phyloP scores from a whole-genome alignment of 2,797 vertebrate species.

The Tiaroga cobitis region DNA sequence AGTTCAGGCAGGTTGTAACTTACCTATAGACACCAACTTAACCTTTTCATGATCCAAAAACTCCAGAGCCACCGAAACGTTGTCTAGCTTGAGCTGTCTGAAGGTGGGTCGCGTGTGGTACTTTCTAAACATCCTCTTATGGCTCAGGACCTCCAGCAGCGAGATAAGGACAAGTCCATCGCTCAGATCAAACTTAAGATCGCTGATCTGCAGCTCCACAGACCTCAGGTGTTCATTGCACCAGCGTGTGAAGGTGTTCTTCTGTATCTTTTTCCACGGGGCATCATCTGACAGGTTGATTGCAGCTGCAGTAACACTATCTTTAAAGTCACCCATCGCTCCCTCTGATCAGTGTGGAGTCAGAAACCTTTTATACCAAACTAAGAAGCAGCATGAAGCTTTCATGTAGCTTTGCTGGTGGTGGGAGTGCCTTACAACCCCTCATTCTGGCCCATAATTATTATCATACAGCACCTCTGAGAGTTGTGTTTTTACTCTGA shows the following conservation, averaged over 20 bases:
- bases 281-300: constrained; percentile 62
- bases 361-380: constrained; percentile 17
- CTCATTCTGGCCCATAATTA: constrained; percentile 70
- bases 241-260: constrained; percentile 70
- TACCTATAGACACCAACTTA: constrained; percentile 76
- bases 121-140: constrained; percentile 70
- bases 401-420: constrained; percentile 35
- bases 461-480: constrained; percentile 63
- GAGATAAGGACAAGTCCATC: constrained; percentile 65
- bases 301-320: constrained; percentile 60
- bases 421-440: constrained; percentile 61
- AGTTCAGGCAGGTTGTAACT: constrained; percentile 4
- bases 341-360: constrained; percentile 21
- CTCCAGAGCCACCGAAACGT: constrained; percentile 67
- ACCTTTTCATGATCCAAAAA: constrained; percentile 70
- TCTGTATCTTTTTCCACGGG: constrained; percentile 68
- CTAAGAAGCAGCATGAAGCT: background rate
- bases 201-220: constrained; percentile 61
- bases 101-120: constrained; percentile 66
- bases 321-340: constrained; percentile 54
- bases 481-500: constrained; percentile 32
- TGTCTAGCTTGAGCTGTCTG: constrained; percentile 69
- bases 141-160: constrained; percentile 67
- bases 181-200: constrained; percentile 64
- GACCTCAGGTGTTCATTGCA: constrained; percentile 69